A percentile compares a stretch with the other conserved stretches of the same genome.
phyloP scores from a whole-genome alignment of 2,113 vertebrate genomes.

The Actenoides lindsayi region DNA sequence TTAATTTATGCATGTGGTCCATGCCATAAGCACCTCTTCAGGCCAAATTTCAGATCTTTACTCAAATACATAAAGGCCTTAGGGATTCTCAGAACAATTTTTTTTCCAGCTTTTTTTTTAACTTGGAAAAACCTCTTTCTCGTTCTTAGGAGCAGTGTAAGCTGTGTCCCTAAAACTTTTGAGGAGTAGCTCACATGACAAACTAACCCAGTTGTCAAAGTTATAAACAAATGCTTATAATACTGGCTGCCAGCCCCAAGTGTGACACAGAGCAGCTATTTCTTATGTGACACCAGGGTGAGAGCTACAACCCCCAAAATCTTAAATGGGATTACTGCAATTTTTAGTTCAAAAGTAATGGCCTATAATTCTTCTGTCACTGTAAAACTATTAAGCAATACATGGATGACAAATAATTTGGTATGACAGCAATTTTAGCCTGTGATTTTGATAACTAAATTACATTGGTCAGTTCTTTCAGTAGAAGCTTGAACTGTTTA shows the following conservation, averaged over 20 bases:
- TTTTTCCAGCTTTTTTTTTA: background rate
- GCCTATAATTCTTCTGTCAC: background rate
- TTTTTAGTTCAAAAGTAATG: background rate
- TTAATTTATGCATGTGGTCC: fast-evolving
- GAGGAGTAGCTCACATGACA: background rate
- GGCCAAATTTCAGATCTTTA: background rate
- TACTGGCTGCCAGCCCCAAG: background rate
- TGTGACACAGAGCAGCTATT: background rate
- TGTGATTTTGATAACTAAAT: background rate
- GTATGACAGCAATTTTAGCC: background rate
- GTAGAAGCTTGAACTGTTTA: background rate
- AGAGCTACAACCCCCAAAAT: background rate
- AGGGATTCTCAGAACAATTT: background rate
- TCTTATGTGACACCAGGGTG: fast-evolving
- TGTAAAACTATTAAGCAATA: background rate
- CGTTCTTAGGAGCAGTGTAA: background rate
- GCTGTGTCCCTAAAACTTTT: background rate
- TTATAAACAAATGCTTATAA: background rate
- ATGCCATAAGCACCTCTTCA: background rate
- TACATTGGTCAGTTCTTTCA: background rate
- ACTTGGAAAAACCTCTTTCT: background rate
- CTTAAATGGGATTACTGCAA: background rate
- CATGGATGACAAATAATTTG: background rate
- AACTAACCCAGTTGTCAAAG: background rate
- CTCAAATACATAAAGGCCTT: background rate